A percentile compares a stretch with the other conserved stretches of the same genome.
Evolutionary conservation across 1,140 invertebrate genomes (phyloP).

Genomic region (Musca domestica): DNA sequence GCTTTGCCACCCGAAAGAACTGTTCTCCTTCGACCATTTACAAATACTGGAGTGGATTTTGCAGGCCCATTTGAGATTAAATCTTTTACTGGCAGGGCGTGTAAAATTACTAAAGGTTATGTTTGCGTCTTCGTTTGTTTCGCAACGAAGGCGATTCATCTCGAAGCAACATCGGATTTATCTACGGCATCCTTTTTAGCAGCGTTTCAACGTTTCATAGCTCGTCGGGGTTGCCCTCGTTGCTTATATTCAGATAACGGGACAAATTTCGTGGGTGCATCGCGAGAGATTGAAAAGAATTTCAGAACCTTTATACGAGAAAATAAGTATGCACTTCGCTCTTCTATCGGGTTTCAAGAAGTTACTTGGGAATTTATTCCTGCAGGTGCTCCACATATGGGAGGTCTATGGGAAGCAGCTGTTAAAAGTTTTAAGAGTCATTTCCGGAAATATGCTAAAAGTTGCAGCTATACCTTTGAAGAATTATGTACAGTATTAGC

Average conservation of each 20-base stretch:
- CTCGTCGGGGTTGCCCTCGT: background rate
- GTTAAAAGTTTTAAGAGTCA: conserved; percentile 37
- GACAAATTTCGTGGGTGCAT: background rate
- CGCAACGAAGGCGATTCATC: too few species aligned
- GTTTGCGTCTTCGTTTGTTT: background rate
- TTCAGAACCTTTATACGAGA: background rate
- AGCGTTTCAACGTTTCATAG: background rate
- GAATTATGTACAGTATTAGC: conserved; percentile 34
- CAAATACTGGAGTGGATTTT: too few species aligned
- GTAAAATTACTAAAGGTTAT: too few species aligned
- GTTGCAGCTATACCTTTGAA: conserved; percentile 32
- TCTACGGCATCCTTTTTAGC: background rate
- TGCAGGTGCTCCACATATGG: conserved; percentile 32
- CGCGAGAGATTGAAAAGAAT: background rate
- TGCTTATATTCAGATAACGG: background rate
- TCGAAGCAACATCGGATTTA: too few species aligned
- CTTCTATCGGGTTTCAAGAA: background rate
- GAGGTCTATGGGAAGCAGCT: conserved; percentile 35
- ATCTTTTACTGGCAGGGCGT: too few species aligned
- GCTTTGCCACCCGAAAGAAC: too few species aligned
- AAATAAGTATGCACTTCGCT: background rate
- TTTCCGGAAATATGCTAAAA: conserved; percentile 13
- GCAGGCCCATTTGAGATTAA: too few species aligned
- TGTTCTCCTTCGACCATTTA: too few species aligned
- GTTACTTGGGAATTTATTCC: conserved; percentile 24